phyloP scores from a whole-genome alignment of 2,113 vertebrate species.

The Corythaixoides concolor region DNA sequence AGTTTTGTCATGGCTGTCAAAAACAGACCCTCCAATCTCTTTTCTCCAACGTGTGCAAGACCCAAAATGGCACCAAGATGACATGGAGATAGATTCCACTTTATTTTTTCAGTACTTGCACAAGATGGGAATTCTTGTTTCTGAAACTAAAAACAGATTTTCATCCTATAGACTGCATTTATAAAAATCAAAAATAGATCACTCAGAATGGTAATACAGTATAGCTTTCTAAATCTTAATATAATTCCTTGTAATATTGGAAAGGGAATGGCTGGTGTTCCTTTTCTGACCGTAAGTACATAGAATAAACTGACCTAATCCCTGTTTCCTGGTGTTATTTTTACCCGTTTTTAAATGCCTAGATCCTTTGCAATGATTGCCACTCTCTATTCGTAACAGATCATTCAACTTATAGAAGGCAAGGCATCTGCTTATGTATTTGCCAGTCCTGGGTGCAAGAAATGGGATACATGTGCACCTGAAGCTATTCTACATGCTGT shows the following conservation, averaged over 20 bases:
- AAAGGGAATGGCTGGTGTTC: neutral
- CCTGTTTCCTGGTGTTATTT: neutral
- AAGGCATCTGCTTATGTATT: slow-evolving; percentile 96
- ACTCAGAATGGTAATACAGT: neutral
- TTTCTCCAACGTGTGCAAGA: neutral
- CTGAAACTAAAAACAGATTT: neutral
- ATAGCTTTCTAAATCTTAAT: neutral
- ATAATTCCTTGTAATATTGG: neutral
- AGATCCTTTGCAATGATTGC: neutral
- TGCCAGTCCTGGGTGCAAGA: slow-evolving; percentile 95
- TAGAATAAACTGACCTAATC: neutral
- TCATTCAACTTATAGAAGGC: slow-evolving; percentile 95
- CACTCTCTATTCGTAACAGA: slow-evolving; percentile 70
- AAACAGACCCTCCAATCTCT: neutral
- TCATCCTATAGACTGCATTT: neutral
- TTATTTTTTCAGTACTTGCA: neutral
- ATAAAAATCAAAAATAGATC: neutral
- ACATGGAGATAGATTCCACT: neutral
- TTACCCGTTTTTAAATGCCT: neutral
- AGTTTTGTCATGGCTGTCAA: neutral
- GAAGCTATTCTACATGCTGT: slow-evolving; percentile 93
- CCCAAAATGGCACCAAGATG: neutral
- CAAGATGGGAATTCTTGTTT: neutral
- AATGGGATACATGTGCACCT: slow-evolving; percentile 96
- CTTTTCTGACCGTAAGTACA: neutral